These are phyloP conservation scores for Microctonus hyperodae DNA, from an alignment of 2,888 invertebrate species.

Conservation along the genomic window DNA sequence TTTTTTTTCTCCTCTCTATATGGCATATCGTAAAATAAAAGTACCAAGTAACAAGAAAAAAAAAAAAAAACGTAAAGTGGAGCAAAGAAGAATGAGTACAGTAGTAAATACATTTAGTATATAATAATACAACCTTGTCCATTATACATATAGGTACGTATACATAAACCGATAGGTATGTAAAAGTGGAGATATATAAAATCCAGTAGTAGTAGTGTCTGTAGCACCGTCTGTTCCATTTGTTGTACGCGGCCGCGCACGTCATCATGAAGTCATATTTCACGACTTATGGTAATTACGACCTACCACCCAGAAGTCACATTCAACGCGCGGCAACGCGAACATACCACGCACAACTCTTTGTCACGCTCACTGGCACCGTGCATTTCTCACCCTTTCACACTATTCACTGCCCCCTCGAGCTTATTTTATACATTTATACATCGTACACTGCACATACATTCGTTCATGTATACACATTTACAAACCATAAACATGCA, in stretches of 20 bases:
- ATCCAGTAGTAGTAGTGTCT: neutral
- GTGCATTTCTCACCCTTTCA: slow-evolving; percentile 16
- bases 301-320: slow-evolving; percentile 54
- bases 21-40: neutral
- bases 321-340: slow-evolving; percentile 24
- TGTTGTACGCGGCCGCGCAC: slow-evolving; percentile 48
- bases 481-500: slow-evolving; percentile 25
- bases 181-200: too few species aligned
- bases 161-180: neutral
- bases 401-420: slow-evolving; percentile 5
- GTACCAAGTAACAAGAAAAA: neutral
- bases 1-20: slow-evolving; percentile 1
- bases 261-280: slow-evolving; percentile 61
- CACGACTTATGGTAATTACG: slow-evolving; percentile 61
- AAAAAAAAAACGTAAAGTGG: too few species aligned
- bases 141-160: neutral
- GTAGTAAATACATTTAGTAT: neutral
- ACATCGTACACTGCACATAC: slow-evolving; percentile 11
- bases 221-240: slow-evolving; percentile 48
- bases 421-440: slow-evolving; percentile 14
- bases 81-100: neutral
- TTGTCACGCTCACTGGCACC: slow-evolving; percentile 29
- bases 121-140: neutral
- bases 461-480: slow-evolving; percentile 21
- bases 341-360: slow-evolving; percentile 26